A percentile compares a stretch with the other conserved stretches of the same genome.
phyloP scores from a whole-genome alignment of 2,888 invertebrate species.

The Eledone cirrhosa region DNA sequence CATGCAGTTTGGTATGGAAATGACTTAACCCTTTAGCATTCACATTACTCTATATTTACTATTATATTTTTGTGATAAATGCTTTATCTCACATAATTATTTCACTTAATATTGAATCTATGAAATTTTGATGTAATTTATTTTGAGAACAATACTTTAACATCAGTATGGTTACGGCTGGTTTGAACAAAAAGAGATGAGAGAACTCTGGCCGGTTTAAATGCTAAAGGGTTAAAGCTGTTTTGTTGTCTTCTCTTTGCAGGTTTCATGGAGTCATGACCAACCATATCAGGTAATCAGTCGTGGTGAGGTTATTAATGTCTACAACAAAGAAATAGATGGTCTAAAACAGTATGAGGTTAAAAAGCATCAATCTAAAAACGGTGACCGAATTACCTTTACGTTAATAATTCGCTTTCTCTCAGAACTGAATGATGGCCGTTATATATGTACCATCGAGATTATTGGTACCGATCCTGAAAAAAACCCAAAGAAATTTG shows the following conservation, averaged over 20 bases:
- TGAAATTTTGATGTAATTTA: too few species aligned
- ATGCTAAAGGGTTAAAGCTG: too few species aligned
- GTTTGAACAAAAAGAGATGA: too few species aligned
- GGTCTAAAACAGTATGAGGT: constrained; percentile 49
- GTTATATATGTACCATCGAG: constrained; percentile 55
- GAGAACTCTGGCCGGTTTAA: too few species aligned
- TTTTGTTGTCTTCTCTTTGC: neutral
- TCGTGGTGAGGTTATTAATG: constrained; percentile 40
- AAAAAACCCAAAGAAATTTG: constrained; percentile 50
- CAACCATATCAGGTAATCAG: constrained; percentile 42
- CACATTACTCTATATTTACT: too few species aligned
- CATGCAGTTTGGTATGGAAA: too few species aligned
- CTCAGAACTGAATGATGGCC: constrained; percentile 54
- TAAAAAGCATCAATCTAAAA: constrained; percentile 38
- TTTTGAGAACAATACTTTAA: too few species aligned
- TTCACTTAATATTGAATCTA: too few species aligned
- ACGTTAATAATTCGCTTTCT: constrained; percentile 58
- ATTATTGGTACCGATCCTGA: constrained; percentile 40
- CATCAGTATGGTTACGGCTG: too few species aligned
- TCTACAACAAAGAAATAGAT: constrained; percentile 42
- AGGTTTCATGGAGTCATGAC: constrained; percentile 46
- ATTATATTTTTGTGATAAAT: too few species aligned
- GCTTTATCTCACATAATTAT: too few species aligned
- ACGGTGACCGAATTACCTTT: constrained; percentile 48
- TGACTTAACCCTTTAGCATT: too few species aligned